Evolutionary conservation across 1,140 invertebrate species (phyloP).

Genomic region (Drosophila nigrodunni): DNA sequence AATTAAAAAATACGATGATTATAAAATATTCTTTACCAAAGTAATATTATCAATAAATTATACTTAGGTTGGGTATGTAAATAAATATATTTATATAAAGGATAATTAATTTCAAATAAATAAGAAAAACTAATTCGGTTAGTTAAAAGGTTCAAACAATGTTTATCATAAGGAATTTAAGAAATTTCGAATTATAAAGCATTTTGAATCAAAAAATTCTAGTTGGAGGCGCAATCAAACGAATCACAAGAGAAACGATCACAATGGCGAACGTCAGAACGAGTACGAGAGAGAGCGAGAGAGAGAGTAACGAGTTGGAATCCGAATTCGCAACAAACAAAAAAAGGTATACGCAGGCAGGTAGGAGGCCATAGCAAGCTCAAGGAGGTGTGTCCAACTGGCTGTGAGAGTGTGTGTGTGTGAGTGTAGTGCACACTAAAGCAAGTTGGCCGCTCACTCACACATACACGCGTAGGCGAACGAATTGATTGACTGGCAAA

Average conservation of each 20-base stretch:
- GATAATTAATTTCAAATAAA: too few relatives aligned
- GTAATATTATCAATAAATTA: too few relatives aligned
- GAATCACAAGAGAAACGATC: slow-evolving; percentile 24
- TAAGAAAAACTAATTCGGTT: too few relatives aligned
- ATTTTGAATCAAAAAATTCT: neutral
- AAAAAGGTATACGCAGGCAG: slow-evolving; percentile 62
- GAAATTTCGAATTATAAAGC: neutral
- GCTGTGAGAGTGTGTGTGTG: slow-evolving; percentile 11
- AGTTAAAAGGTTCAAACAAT: too few relatives aligned
- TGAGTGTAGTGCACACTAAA: slow-evolving; percentile 27
- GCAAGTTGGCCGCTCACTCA: slow-evolving; percentile 18
- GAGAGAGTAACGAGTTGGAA: slow-evolving; percentile 19
- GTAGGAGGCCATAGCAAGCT: slow-evolving; percentile 54
- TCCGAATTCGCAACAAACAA: slow-evolving; percentile 65
- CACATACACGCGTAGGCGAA: slow-evolving; percentile 2
- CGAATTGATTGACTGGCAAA: slow-evolving; percentile 8
- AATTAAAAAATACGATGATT: too few relatives aligned
- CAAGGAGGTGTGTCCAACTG: slow-evolving; percentile 77
- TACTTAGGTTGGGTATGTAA: too few relatives aligned
- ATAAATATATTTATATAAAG: too few relatives aligned
- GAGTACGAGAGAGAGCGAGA: slow-evolving; percentile 22
- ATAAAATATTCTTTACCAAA: too few relatives aligned
- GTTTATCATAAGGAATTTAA: neutral
- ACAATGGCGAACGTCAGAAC: slow-evolving; percentile 63
- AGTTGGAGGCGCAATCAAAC: neutral